Percentiles rank a stretch among this genome's conserved stretches.
phyloP scores from a whole-genome alignment of 2,113 vertebrate genomes.

The Arvicanthis niloticus region DNA sequence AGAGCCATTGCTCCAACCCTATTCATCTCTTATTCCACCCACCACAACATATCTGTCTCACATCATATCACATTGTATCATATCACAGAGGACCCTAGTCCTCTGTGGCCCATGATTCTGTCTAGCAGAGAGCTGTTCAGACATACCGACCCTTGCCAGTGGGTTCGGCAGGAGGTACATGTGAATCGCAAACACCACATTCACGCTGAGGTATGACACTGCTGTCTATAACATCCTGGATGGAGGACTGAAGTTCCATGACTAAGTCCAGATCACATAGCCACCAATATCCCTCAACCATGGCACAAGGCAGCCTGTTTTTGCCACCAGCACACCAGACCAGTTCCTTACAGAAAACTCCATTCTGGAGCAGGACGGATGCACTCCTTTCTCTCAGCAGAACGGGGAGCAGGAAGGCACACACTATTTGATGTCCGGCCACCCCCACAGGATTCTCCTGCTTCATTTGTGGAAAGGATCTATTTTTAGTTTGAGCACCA shows the following conservation, averaged over 20 bases:
- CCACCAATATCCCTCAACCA: background rate
- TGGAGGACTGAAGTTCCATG: background rate
- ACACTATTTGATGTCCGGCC: background rate
- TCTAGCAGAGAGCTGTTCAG: background rate
- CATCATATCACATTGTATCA: too few species aligned
- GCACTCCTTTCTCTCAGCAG: background rate
- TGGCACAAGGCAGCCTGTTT: background rate
- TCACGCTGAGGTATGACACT: background rate
- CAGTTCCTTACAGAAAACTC: background rate
- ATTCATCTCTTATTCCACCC: background rate
- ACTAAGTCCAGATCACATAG: background rate
- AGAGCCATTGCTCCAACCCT: background rate
- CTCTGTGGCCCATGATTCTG: background rate
- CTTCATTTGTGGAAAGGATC: conserved; percentile 5
- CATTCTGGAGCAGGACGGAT: background rate
- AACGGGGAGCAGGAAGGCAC: background rate
- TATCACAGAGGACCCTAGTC: too few species aligned
- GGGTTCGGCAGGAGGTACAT: background rate
- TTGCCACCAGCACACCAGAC: accelerated
- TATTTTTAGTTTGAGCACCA: conserved; percentile 17
- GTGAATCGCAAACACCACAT: too few species aligned
- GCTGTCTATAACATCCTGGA: background rate
- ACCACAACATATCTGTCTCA: too few species aligned
- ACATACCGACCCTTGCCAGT: background rate
- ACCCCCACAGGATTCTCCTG: background rate